Evolutionary conservation across 2,113 vertebrate species (phyloP).

Genomic region (Xenotilapia flavipinnis): DNA sequence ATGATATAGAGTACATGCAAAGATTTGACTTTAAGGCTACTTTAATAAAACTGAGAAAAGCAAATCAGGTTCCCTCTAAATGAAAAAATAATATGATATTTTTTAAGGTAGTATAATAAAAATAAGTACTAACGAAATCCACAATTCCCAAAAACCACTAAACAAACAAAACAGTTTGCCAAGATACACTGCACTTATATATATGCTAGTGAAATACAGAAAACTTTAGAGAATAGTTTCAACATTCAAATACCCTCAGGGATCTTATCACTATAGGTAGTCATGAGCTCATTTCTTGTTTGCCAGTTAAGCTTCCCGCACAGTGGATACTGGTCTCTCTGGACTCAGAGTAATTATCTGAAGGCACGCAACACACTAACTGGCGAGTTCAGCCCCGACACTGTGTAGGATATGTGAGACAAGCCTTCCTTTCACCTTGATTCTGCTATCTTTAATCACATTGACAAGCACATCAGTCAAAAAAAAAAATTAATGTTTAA

Average conservation of each 20-base stretch:
- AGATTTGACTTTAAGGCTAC: background rate
- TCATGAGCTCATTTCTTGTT: conserved; percentile 62
- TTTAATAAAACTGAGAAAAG: background rate
- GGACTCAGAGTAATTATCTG: conserved; percentile 62
- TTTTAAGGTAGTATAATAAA: background rate
- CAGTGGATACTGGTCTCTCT: conserved; percentile 56
- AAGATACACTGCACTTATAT: background rate
- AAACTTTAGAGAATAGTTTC: background rate
- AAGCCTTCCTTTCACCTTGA: background rate
- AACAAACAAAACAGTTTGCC: background rate
- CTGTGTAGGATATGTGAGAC: background rate
- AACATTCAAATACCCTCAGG: background rate
- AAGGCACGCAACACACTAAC: conserved; percentile 62
- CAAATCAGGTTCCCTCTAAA: background rate
- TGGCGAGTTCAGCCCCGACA: background rate
- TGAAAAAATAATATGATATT: background rate
- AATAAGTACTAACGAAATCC: background rate
- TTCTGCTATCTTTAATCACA: background rate
- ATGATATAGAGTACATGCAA: background rate
- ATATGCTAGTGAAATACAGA: background rate
- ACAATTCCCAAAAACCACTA: background rate
- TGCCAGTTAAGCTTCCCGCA: conserved; percentile 38
- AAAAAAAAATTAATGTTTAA: background rate
- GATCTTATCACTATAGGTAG: conserved; percentile 52
- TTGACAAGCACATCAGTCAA: conserved; percentile 24